phyloP scores from a whole-genome alignment of 2,888 invertebrate species.

The Tethea ocularis region DNA sequence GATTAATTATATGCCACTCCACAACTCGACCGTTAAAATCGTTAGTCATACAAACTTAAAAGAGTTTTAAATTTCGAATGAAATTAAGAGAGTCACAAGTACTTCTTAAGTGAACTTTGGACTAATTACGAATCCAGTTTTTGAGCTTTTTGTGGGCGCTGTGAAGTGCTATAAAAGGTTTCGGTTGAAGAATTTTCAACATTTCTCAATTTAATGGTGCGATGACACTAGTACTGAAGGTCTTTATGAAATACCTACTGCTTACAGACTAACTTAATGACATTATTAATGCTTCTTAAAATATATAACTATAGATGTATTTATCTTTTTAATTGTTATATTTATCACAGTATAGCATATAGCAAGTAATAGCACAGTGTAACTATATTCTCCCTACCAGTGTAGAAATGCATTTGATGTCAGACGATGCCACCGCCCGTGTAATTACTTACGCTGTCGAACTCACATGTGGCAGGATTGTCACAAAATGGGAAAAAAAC shows the following conservation, averaged over 20 bases:
- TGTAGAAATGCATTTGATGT: no score
- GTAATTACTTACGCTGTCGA: no score
- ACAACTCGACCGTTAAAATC: constrained; percentile 13
- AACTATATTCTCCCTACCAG: no score
- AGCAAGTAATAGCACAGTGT: no score
- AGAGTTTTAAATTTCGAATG: constrained; percentile 7
- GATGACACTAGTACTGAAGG: background rate
- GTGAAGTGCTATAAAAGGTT: constrained; percentile 17
- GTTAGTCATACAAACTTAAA: constrained; percentile 15
- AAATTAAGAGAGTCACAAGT: constrained; percentile 17
- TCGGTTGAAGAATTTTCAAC: constrained; percentile 14
- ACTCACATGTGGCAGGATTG: no score
- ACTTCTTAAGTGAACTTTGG: constrained; percentile 25
- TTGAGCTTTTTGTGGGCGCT: constrained; percentile 13
- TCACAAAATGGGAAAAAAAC: no score
- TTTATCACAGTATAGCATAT: no score
- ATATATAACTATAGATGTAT: no score
- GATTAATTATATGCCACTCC: constrained; percentile 14
- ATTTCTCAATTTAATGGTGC: constrained; percentile 2
- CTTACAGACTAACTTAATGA: no score
- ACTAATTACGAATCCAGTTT: constrained; percentile 22
- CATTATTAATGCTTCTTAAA: no score
- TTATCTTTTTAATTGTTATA: no score
- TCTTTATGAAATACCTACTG: background rate
- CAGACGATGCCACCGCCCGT: no score